Evolutionary conservation across 2,113 vertebrate species (phyloP).

Genomic region (Casuarius casuarius): DNA sequence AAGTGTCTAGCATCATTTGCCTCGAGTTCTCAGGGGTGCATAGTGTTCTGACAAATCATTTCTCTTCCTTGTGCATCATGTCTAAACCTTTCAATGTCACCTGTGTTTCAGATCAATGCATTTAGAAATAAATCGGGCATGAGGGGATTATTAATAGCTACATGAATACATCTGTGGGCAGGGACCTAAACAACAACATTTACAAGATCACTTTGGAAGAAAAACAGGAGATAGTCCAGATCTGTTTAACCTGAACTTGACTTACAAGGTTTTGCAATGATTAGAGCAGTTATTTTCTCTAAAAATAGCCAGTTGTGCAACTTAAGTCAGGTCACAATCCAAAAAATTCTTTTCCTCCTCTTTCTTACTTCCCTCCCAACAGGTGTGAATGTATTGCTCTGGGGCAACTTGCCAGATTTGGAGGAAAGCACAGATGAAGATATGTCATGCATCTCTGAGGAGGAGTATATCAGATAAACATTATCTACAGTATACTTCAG

Average conservation of each 20-base stretch:
- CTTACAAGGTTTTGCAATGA: neutral
- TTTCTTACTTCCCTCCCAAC: conserved; percentile 28
- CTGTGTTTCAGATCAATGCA: neutral
- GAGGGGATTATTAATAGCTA: neutral
- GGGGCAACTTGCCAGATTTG: conserved; percentile 93
- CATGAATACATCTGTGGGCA: neutral
- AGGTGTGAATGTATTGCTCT: conserved; percentile 93
- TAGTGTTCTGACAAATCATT: neutral
- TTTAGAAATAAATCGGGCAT: neutral
- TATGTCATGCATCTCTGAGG: conserved; percentile 80
- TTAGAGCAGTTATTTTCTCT: neutral
- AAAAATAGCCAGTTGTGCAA: neutral
- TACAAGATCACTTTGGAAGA: neutral
- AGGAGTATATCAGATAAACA: conserved; percentile 83
- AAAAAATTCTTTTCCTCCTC: neutral
- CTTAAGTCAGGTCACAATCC: neutral
- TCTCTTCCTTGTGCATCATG: neutral
- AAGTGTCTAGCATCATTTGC: neutral
- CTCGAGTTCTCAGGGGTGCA: neutral
- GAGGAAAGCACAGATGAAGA: conserved; percentile 89
- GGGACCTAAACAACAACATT: neutral
- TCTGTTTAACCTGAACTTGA: neutral
- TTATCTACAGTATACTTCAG: neutral
- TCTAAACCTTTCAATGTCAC: neutral
- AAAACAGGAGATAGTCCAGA: neutral